Evolutionary conservation across 2,113 vertebrate genomes (phyloP), one percentile per base, ranked within the genome.

Genomic region (Sapajus apella): DNA sequence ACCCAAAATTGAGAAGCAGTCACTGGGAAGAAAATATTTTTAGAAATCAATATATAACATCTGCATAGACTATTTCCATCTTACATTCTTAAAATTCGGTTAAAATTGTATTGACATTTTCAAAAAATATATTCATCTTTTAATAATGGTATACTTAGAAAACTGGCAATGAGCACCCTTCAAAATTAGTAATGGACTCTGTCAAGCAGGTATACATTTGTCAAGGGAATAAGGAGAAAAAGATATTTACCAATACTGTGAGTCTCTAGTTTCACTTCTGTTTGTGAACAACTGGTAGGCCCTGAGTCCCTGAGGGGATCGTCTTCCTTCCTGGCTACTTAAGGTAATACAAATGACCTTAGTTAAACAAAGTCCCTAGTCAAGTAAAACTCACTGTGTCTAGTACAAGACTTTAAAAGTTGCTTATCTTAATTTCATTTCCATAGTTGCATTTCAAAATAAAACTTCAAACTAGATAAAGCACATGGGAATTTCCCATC

Each of bases 71-170:
- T 8, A 70, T 47, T 32, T 58, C 17, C 35, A 52, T 50, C 76
- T 85, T 77, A n/a, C 21, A 45, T 30, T 85, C 27, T 91, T 90
- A 82, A 86, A 80, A 93, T 96, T 89, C 17, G 75, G 20, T 88
- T 88, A 47, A 55, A 86, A 45, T 84, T 64, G 77, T 52, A 64
- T 64, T 32, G 27, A 64, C 2, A 2, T 64, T 32, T 64, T 64
- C 61, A 13, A 64, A 64, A 64, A 64, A 64, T 64, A 27, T 30
- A 64, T 30, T 70, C 55, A 70, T 94, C 16, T 90, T 97, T 90
- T 82, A 76, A 37, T 94, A 75, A 72, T 64, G 88, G 32, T 61
- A 35, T 64, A 61, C 14, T 85, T 70, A 93, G 55, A 55, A 90
- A 80, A 77, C 1, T 25, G 21, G 14, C 6, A 80, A n/a, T 45